These are phyloP conservation scores for Pocillopora verrucosa DNA, from an alignment of 64 coral and sea anemone species.

Conservation along the genomic window DNA sequence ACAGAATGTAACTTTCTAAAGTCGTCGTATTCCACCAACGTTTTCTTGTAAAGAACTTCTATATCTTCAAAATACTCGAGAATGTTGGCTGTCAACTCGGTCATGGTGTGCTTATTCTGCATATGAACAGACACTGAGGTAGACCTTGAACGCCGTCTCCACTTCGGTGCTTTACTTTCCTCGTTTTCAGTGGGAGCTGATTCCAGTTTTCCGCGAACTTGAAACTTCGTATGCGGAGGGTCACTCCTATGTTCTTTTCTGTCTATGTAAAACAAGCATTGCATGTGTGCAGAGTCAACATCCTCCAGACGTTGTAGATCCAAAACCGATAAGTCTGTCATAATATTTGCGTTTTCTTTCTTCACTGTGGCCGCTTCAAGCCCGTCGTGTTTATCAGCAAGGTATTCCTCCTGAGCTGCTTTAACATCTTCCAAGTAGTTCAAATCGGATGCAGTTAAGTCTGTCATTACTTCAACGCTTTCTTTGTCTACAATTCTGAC, in stretches of 20 bases:
- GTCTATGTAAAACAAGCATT: neutral
- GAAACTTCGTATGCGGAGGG: neutral
- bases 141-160: constrained; percentile 7
- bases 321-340: constrained; percentile 36
- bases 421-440: constrained; percentile 42
- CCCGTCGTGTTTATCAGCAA: constrained; percentile 1
- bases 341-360: neutral
- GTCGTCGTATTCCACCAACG: constrained; percentile 20
- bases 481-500: neutral
- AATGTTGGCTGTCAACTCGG: constrained; percentile 45
- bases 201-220: neutral
- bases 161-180: neutral
- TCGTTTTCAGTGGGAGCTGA: neutral
- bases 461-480: constrained; percentile 3
- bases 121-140: neutral
- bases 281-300: neutral
- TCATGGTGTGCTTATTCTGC: constrained; percentile 36
- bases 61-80: constrained; percentile 60
- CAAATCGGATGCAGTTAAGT: neutral
- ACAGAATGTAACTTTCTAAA: neutral
- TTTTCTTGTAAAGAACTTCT: constrained; percentile 31
- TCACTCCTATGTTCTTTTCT: neutral
- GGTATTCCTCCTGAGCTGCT: constrained; percentile 15
- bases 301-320: constrained; percentile 7
- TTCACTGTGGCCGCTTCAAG: neutral